A percentile compares a stretch with the other conserved stretches of the same genome.
phyloP scores from a whole-genome alignment of 2,888 invertebrate genomes.

The Therioaphis trifolii region DNA sequence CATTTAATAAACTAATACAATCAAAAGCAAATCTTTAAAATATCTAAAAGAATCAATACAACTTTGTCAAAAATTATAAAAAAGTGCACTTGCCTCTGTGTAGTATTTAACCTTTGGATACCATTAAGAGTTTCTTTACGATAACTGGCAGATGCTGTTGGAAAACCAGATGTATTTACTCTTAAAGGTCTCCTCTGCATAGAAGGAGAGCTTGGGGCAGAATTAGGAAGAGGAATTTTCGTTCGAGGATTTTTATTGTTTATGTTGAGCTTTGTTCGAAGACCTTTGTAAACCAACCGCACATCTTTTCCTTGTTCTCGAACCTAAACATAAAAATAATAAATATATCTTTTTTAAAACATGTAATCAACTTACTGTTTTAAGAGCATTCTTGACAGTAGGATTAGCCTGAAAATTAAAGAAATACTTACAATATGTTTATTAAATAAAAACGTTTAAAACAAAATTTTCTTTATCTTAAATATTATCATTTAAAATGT shows the following conservation, averaged over 20 bases:
- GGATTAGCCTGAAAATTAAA: conserved; percentile 85
- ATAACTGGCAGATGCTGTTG: conserved; percentile 63
- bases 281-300: conserved; percentile 81
- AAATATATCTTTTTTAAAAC: background rate
- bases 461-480: conserved; percentile 38
- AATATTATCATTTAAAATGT: conserved; percentile 48
- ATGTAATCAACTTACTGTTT: conserved; percentile 80
- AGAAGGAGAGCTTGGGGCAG: conserved; percentile 78
- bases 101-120: conserved; percentile 32
- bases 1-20: background rate
- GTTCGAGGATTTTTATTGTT: conserved; percentile 67
- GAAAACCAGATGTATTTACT: conserved; percentile 63
- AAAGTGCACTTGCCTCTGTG: conserved; percentile 20
- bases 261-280: conserved; percentile 74
- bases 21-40: background rate
- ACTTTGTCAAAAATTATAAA: background rate
- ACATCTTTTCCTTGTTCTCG: conserved; percentile 81
- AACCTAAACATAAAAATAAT: conserved; percentile 71
- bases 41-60: too few species aligned
- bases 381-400: conserved; percentile 91
- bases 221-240: conserved; percentile 69
- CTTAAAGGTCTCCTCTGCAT: conserved; percentile 50
- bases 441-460: conserved; percentile 20
- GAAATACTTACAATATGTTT: conserved; percentile 64
- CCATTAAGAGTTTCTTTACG: conserved; percentile 61